phyloP scores from a whole-genome alignment of 2,797 vertebrate genomes.

The Anabas testudineus region DNA sequence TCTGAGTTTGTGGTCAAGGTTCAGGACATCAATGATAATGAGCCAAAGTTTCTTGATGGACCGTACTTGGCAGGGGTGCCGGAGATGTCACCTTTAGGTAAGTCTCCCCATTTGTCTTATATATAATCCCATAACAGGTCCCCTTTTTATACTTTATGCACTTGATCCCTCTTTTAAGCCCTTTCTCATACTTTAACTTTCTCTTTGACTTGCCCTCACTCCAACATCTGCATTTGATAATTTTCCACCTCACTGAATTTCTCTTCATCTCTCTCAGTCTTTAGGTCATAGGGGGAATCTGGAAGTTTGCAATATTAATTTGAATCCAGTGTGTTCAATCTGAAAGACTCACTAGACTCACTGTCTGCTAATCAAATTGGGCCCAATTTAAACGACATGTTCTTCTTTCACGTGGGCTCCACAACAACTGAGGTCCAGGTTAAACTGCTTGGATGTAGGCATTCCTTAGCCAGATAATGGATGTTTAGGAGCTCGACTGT shows the following conservation, averaged over 20 bases:
- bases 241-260: conserved; percentile 67
- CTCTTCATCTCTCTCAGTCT: conserved; percentile 56
- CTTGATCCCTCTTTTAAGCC: conserved; percentile 1
- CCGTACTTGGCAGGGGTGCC: conserved; percentile 94
- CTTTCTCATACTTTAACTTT: conserved; percentile 23
- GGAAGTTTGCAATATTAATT: conserved; percentile 62
- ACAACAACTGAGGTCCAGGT: conserved; percentile 26
- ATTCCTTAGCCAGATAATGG: not conserved
- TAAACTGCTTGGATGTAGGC: conserved; percentile 13
- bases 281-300: conserved; percentile 40
- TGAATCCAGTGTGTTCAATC: conserved; percentile 51
- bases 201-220: conserved; percentile 47
- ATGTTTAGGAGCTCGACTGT: not conserved
- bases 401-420: not conserved
- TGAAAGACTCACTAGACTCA: conserved; percentile 37
- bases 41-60: conserved; percentile 96
- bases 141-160: not conserved
- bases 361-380: conserved; percentile 38
- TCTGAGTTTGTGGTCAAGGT: conserved; percentile 97
- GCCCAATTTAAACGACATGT: conserved; percentile 31
- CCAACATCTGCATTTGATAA: conserved; percentile 59
- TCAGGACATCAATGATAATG: conserved; percentile 98
- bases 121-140: not conserved
- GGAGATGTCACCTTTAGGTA: conserved; percentile 97
- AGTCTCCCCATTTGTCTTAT: conserved; percentile 36